These are phyloP conservation scores for Enteromius argenteus DNA, from an alignment of 2,797 vertebrate species.

Conservation along the genomic window DNA sequence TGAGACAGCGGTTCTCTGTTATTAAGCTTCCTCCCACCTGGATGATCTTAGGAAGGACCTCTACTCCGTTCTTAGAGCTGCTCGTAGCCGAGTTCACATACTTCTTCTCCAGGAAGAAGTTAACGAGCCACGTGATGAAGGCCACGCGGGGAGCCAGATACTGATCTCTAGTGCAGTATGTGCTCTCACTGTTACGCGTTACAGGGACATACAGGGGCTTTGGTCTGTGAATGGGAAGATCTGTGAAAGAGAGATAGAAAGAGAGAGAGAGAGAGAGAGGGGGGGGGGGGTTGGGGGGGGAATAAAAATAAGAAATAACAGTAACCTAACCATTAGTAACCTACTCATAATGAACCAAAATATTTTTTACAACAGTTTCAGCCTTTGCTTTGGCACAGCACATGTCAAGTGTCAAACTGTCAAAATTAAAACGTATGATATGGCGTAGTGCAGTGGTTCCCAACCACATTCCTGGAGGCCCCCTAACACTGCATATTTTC, in stretches of 20 bases:
- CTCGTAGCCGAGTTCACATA: conserved; percentile 86
- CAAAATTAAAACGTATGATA: background rate
- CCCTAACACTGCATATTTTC: too few species aligned
- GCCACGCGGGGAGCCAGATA: conserved; percentile 94
- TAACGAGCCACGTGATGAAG: conserved; percentile 98
- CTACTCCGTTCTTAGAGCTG: conserved; percentile 90
- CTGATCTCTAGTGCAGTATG: conserved; percentile 94
- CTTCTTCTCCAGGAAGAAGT: conserved; percentile 99
- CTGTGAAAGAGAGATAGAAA: conserved; percentile 69
- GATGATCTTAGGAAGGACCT: conserved; percentile 93
- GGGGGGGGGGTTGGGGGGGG: too few species aligned
- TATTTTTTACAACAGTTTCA: background rate
- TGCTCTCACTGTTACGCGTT: conserved; percentile 90
- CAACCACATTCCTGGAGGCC: too few species aligned
- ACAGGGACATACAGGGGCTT: conserved; percentile 90
- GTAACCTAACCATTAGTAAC: too few species aligned
- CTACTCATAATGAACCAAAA: background rate
- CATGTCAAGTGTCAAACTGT: background rate
- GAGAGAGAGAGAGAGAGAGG: background rate
- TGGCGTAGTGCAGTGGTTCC: too few species aligned
- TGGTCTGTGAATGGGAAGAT: conserved; percentile 91
- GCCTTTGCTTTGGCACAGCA: background rate
- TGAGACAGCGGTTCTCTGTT: background rate
- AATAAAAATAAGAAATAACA: background rate
- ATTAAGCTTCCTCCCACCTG: conserved; percentile 62